Conservation (phyloP, 1,140 invertebrate species). For the Drosophila mojavensis region DNA sequence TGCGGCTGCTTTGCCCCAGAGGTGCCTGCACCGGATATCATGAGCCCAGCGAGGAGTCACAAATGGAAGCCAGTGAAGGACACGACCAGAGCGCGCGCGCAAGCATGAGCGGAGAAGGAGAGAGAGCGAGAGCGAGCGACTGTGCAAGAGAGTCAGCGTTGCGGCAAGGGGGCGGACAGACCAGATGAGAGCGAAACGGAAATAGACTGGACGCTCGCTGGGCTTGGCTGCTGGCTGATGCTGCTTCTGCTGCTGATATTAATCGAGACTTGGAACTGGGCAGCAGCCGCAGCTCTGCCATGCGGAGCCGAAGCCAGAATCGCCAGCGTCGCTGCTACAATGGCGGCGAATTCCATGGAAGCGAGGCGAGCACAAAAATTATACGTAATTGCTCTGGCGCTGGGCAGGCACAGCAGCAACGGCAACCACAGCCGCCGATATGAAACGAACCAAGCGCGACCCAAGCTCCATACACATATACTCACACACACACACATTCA, state of each 20-base stretch:
- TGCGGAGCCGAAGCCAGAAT: not conserved
- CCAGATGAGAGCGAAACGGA: slow-evolving; percentile 31
- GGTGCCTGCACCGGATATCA: slow-evolving; percentile 55
- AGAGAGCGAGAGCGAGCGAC: not conserved
- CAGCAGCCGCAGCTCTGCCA: not conserved
- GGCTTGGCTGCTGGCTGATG: not conserved
- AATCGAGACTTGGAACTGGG: slow-evolving; percentile 32
- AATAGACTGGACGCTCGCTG: slow-evolving; percentile 36
- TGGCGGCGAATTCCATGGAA: slow-evolving; percentile 46
- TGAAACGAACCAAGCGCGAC: slow-evolving; percentile 53
- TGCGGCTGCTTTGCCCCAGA: slow-evolving; percentile 36
- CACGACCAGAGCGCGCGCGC: slow-evolving; percentile 48
- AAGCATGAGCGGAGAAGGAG: slow-evolving; percentile 20
- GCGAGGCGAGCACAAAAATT: slow-evolving; percentile 45
- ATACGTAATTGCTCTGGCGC: slow-evolving; percentile 55
- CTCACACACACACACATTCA: not conserved
- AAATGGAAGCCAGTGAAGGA: slow-evolving; percentile 49
- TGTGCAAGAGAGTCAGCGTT: not conserved
- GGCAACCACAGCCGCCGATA: slow-evolving; percentile 24
- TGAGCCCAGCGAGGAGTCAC: slow-evolving; percentile 43
- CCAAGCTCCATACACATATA: slow-evolving; percentile 32
- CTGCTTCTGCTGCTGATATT: slow-evolving; percentile 21
- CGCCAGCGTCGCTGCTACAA: slow-evolving; percentile 16
- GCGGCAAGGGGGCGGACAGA: slow-evolving; percentile 3
- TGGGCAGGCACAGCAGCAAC: slow-evolving; percentile 44